Evolutionary conservation across 1,140 invertebrate species (phyloP), one percentile per base, ranked within the genome.

Genomic region (Coenobita brevimanus): DNA sequence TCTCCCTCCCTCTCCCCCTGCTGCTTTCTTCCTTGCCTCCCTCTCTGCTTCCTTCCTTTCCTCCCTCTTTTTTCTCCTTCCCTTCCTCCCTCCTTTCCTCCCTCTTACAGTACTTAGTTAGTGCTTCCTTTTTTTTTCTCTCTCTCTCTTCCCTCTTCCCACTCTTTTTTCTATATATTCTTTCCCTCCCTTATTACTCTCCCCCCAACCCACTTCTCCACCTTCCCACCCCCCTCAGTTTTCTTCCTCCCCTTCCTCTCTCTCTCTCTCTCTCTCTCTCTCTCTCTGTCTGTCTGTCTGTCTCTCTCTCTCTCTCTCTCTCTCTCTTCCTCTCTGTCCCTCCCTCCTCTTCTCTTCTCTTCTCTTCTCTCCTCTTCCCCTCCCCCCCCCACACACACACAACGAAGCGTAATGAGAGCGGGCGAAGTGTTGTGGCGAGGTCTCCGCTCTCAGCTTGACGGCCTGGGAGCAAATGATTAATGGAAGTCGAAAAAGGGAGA

Each of bases 381-480:
- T 6, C 30, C 24, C 64, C 33, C 46, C n/a, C n/a, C n/a, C n/a
- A n/a, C n/a, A n/a, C n/a, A n/a, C n/a, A n/a, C n/a, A n/a, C n/a
- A 8, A 50, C 46, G 46, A 50, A 8, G 17, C 46, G 46, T 17
- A 8, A 50, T 17, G 46, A 50, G 6, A 50, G 17, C 6, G 17
- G 46, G 46, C 46, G 46, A 50, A 50, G n/a, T 27, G 38, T 27
- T 80, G 76, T 50, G 85, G 78, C 36, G 33, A 41, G 76, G 76
- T 80, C 62, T 33, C 24, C 78, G 76, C 76, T 64, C 76, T 81
- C 76, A 46, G 85, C 75, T 80, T 87, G 85, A 87, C 85, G 85
- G 76, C 76, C 85, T 73, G 43, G 76, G 85, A 87, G 85, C 85
- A 87, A 87, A 87, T 87, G 85, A 87, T 87, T 87, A 87, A 87